Percentiles rank a stretch among this genome's conserved stretches.
These are phyloP conservation scores for Apantesis nais DNA, from an alignment of 2,888 invertebrate genomes.

Conservation along the genomic window DNA sequence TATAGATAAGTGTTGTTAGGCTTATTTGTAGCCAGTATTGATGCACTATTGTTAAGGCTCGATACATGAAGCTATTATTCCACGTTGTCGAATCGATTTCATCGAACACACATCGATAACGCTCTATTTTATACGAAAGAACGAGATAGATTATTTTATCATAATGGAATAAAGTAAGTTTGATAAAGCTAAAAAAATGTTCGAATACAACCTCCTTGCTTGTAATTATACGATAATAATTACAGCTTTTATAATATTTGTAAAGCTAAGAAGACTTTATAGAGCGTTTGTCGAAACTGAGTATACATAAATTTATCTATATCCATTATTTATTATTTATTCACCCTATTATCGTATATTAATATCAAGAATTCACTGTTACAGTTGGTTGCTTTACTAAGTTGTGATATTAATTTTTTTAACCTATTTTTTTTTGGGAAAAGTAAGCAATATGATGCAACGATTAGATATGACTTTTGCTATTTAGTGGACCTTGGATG, in stretches of 20 bases:
- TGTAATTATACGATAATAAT: no score
- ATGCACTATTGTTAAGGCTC: slow-evolving; percentile 13
- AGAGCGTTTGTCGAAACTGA: no score
- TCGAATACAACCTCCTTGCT: neutral
- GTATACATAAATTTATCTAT: no score
- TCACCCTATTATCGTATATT: neutral
- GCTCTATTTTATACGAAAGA: neutral
- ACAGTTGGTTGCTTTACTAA: no score
- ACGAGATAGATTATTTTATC: neutral
- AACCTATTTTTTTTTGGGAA: no score
- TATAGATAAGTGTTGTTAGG: slow-evolving; percentile 23
- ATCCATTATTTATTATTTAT: no score
- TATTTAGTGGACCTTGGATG: neutral
- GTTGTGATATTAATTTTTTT: no score
- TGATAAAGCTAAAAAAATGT: no score
- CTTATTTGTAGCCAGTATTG: slow-evolving; percentile 19
- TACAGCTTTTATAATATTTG: no score
- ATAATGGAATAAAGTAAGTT: no score
- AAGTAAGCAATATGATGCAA: neutral
- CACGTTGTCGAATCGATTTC: neutral
- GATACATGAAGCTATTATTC: slow-evolving; percentile 16
- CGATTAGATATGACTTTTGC: neutral
- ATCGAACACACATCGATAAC: slow-evolving; percentile 9
- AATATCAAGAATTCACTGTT: neutral
- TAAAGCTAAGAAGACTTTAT: no score